These are phyloP conservation scores for Trachelus stipa DNA, from an alignment of 2,888 invertebrate species.

Conservation along the genomic window DNA sequence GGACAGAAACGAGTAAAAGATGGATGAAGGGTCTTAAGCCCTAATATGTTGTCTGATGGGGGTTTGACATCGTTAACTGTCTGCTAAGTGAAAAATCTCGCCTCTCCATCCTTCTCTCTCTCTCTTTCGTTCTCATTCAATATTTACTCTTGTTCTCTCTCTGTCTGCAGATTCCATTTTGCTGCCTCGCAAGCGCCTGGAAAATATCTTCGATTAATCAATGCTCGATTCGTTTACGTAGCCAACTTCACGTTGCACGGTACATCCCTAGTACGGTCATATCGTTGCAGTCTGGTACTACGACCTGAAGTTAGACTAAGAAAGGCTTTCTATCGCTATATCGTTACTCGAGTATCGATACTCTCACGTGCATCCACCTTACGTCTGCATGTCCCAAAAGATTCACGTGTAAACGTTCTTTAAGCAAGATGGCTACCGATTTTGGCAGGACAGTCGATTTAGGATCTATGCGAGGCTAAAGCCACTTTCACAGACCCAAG, in stretches of 20 bases:
- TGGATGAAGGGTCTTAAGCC: slow-evolving; percentile 28
- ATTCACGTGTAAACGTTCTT: neutral
- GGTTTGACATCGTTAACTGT: slow-evolving; percentile 31
- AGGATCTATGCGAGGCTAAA: neutral
- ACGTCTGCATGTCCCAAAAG: neutral
- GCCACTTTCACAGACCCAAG: neutral
- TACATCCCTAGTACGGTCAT: neutral
- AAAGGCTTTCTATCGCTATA: neutral
- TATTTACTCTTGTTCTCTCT: too few relatives aligned
- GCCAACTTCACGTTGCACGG: neutral
- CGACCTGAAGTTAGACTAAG: too few relatives aligned
- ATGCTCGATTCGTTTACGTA: neutral
- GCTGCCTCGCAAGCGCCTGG: neutral
- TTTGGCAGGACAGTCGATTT: neutral
- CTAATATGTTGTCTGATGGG: slow-evolving; percentile 29
- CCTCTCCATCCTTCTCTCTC: neutral
- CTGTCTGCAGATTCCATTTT: neutral
- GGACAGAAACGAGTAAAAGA: slow-evolving; percentile 20
- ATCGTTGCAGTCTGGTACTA: too few relatives aligned
- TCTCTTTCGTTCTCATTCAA: neutral
- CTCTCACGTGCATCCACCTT: neutral
- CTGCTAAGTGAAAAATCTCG: slow-evolving; percentile 35
- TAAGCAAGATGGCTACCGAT: neutral
- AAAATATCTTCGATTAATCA: too few relatives aligned
- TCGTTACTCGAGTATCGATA: neutral